Evolutionary conservation across 2,113 vertebrate species (phyloP).

Genomic region (Myotis davidii): DNA sequence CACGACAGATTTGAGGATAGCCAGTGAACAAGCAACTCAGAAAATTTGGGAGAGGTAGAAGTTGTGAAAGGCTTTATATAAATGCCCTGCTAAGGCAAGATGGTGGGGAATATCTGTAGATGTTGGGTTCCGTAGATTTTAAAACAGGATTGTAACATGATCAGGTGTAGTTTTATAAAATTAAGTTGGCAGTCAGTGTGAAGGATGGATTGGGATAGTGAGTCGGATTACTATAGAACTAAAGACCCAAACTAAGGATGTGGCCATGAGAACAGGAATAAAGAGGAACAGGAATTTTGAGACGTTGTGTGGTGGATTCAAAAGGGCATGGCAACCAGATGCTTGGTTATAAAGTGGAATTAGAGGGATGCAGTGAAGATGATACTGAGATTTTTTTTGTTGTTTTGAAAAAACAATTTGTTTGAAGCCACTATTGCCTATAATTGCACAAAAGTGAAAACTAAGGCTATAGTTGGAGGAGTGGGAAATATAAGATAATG

Average conservation of each 20-base stretch:
- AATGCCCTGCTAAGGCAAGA: not conserved
- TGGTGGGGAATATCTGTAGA: not conserved
- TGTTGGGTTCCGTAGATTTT: not conserved
- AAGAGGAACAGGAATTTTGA: not conserved
- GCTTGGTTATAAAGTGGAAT: not conserved
- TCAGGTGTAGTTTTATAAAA: not conserved
- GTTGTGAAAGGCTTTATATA: constrained; percentile 11
- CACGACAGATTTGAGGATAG: not conserved
- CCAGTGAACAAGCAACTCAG: not conserved
- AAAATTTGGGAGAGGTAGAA: not conserved
- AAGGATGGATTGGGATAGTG: not conserved
- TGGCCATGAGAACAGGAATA: not conserved
- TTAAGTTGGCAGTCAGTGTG: not conserved
- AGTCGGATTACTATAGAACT: not conserved
- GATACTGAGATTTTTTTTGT: not conserved
- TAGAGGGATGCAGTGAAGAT: not conserved
- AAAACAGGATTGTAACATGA: not conserved
- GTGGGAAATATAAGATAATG: not conserved
- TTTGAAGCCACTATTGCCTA: not conserved
- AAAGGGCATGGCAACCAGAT: not conserved
- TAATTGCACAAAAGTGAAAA: not conserved
- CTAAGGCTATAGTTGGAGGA: not conserved
- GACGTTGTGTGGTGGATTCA: not conserved
- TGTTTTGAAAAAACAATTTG: too few relatives aligned
- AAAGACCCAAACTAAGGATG: not conserved